These are phyloP conservation scores for Rhinopomastus cyanomelas DNA, from an alignment of 2,113 vertebrate species.

Conservation along the genomic window DNA sequence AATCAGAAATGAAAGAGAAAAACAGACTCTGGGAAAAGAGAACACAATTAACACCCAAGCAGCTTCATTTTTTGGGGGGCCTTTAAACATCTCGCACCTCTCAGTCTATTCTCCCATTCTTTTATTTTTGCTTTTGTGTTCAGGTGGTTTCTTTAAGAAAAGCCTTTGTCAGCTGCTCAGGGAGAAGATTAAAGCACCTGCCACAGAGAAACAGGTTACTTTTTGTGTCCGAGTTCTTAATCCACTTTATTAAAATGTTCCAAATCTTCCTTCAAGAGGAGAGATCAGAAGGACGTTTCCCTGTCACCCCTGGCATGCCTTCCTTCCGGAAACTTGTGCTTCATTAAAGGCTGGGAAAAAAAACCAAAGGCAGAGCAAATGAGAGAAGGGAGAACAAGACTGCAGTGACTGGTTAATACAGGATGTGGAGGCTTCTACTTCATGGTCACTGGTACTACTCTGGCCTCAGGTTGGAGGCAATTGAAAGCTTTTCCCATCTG, in stretches of 20 bases:
- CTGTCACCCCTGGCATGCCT: slow-evolving; percentile 51
- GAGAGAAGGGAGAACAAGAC: slow-evolving; percentile 31
- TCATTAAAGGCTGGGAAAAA: slow-evolving; percentile 55
- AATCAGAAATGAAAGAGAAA: slow-evolving; percentile 45
- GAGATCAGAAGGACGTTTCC: slow-evolving; percentile 69
- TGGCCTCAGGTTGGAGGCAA: slow-evolving; percentile 19
- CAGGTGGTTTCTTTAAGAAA: slow-evolving; percentile 65
- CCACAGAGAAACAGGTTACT: slow-evolving; percentile 68
- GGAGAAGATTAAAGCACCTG: slow-evolving; percentile 71
- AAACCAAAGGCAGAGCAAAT: slow-evolving; percentile 1
- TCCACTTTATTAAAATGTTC: slow-evolving; percentile 77
- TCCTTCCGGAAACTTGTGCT: slow-evolving; percentile 54
- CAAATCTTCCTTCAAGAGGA: slow-evolving; percentile 64
- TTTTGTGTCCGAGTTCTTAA: slow-evolving; percentile 72
- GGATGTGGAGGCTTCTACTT: slow-evolving; percentile 15
- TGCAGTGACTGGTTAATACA: not conserved
- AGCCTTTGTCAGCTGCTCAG: slow-evolving; percentile 61
- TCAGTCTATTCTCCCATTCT: slow-evolving; percentile 25
- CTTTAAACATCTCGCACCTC: slow-evolving; percentile 58
- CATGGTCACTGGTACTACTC: slow-evolving; percentile 13
- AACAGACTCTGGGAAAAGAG: slow-evolving; percentile 57
- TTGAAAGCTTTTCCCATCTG: slow-evolving; percentile 33
- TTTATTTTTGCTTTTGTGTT: slow-evolving; percentile 63
- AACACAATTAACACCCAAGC: slow-evolving; percentile 79
- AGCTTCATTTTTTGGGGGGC: slow-evolving; percentile 74